Conservation (phyloP, 2,797 vertebrate genomes). For the Glyptemys insculpta region DNA sequence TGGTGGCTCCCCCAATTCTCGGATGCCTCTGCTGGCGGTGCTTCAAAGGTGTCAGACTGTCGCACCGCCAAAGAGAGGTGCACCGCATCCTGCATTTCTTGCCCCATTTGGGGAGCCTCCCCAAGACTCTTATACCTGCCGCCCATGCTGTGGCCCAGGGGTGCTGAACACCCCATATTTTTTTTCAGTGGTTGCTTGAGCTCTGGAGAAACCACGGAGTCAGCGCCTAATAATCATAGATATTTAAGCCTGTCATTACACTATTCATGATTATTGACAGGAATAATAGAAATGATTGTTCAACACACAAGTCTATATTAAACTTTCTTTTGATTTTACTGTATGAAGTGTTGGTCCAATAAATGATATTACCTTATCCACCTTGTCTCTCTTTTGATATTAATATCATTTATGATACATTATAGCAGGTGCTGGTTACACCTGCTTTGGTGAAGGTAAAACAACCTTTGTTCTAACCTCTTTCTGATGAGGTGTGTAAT, state of each 20-base stretch:
- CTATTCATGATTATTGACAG: background rate
- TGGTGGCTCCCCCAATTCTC: too few species aligned
- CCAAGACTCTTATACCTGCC: too few species aligned
- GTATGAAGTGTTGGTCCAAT: background rate
- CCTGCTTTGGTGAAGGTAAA: background rate
- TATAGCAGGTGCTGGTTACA: background rate
- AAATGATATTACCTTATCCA: background rate
- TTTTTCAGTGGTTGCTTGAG: too few species aligned
- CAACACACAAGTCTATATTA: background rate
- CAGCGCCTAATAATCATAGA: background rate
- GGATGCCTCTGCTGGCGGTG: too few species aligned
- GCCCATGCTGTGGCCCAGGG: too few species aligned
- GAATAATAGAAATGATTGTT: background rate
- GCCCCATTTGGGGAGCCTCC: too few species aligned
- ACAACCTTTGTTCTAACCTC: background rate
- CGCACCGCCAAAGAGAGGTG: too few species aligned
- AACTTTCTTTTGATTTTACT: background rate
- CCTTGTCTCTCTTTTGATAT: background rate
- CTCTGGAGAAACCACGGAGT: too few species aligned
- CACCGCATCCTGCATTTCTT: too few species aligned
- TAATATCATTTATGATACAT: background rate
- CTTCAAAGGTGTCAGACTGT: too few species aligned
- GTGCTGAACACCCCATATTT: too few species aligned
- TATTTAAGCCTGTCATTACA: background rate
- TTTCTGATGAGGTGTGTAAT: background rate